phyloP scores from a whole-genome alignment of 2,113 vertebrate species.

The Myodes glareolus region DNA sequence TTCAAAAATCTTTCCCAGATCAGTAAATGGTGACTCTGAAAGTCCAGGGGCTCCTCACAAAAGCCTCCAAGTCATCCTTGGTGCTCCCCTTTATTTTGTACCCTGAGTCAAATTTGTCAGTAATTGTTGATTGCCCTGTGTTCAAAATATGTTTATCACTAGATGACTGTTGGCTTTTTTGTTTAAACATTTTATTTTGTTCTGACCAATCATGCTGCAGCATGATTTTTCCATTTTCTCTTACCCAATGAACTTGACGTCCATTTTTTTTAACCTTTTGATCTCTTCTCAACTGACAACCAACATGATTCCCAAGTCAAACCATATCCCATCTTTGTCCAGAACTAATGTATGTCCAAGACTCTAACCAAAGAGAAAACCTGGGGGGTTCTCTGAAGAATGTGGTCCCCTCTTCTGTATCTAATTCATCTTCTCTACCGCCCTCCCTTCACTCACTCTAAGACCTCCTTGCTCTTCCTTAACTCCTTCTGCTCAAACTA shows the following conservation, averaged over 20 bases:
- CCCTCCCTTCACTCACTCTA: not conserved
- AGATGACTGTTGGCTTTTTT: not conserved
- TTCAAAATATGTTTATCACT: not conserved
- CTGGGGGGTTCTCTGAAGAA: not conserved
- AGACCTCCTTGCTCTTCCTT: not conserved
- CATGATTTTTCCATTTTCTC: not conserved
- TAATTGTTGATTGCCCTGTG: not conserved
- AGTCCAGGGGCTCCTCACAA: not conserved
- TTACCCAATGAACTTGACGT: not conserved
- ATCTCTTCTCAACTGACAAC: not conserved
- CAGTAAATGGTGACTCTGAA: not conserved
- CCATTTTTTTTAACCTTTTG: not conserved
- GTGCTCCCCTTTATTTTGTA: not conserved
- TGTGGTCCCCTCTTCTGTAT: not conserved
- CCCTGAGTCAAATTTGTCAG: not conserved
- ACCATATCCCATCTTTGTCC: too few species aligned
- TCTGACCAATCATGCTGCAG: not conserved
- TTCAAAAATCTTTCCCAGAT: not conserved
- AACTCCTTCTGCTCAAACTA: not conserved
- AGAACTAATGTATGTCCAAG: not conserved
- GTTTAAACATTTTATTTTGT: not conserved
- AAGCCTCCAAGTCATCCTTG: not conserved
- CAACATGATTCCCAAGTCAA: not conserved
- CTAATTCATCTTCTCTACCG: not conserved
- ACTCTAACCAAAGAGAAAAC: not conserved